Evolutionary conservation across 2,797 vertebrate species (phyloP).

Genomic region (Sebastes miniatus): DNA sequence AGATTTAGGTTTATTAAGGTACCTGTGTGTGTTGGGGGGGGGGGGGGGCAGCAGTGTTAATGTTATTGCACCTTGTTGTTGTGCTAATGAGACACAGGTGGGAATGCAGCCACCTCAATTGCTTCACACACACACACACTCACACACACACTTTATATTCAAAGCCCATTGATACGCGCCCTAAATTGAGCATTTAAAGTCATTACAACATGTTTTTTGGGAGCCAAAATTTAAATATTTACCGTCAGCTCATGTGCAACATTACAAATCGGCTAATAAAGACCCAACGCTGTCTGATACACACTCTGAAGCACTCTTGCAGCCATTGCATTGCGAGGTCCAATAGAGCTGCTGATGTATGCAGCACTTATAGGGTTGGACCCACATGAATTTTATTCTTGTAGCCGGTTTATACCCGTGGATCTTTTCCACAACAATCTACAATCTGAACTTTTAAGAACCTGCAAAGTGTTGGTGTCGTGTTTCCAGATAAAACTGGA

Average conservation of each 20-base stretch:
- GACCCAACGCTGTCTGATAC: too few relatives aligned
- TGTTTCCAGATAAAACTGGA: too few relatives aligned
- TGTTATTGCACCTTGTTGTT: conserved; percentile 66
- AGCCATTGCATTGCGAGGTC: too few relatives aligned
- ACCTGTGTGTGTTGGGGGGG: conserved; percentile 33
- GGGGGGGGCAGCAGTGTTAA: conserved; percentile 25
- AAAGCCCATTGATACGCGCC: conserved; percentile 11
- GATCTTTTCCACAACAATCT: too few relatives aligned
- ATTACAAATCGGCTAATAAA: background rate
- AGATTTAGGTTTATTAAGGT: conserved; percentile 1
- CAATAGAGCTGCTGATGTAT: too few relatives aligned
- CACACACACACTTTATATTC: background rate
- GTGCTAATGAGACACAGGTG: conserved; percentile 66
- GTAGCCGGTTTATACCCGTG: too few relatives aligned
- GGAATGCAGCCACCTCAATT: conserved; percentile 18
- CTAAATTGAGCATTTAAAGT: background rate
- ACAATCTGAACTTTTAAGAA: too few relatives aligned
- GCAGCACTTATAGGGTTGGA: too few relatives aligned
- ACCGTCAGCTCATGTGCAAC: background rate
- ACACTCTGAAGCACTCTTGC: background rate
- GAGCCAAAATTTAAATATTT: background rate
- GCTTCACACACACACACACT: conserved; percentile 2
- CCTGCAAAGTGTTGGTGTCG: too few relatives aligned
- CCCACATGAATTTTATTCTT: too few relatives aligned
- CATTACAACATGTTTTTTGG: background rate